Evolutionary conservation across 2,888 invertebrate genomes (phyloP), one percentile per base, ranked within the genome.

Genomic region (Silvanus unidentatus): DNA sequence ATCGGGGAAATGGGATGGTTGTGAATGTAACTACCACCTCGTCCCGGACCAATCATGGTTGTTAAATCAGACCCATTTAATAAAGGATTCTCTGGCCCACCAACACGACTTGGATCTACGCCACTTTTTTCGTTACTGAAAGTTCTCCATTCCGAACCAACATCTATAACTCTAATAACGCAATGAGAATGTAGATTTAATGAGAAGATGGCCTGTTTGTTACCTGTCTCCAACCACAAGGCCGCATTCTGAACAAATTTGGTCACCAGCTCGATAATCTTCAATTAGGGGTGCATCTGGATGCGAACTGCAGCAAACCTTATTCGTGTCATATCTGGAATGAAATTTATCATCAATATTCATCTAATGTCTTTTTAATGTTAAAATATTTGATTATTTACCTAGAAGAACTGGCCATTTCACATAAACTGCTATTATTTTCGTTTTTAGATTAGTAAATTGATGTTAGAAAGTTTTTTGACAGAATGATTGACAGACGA

Each of bases 101-200:
- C 99, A 52, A 99, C 99, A 88, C 99, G 96, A 73, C 96, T 96
- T 2, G 98, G 97, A 73, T 99, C 99, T 0, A 91, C 92, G 6
- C 93, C 90, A 42, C 88, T 86, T 66, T 96, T 97, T 68, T 99
- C 99, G 70, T 98, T 99, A 65, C 95, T 96, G 73, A 99, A 99
- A 47, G 98, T 99, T 69, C 99, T 81, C 99, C 99, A 99, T 73
- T 99, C 99, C 2, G 98, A 97, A 28, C 99, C 97, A n/a, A 99
- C 99, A 74, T 99, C 99, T 54, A 99, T 96, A 1, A 99, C 95
- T 68, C 97, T 94, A 70, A 11, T 58, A 45, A 65, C n/a, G n/a
- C n/a, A n/a, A n/a, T n/a, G n/a, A n/a, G n/a, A n/a, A 67, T 37
- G 36, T 45, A 38, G n/a, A n/a, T n/a, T n/a, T n/a, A n/a, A n/a